A percentile compares a stretch with the other conserved stretches of the same genome.
Evolutionary conservation across 1,140 invertebrate species (phyloP).

Genomic region (Brachionus asplanchnoidis): DNA sequence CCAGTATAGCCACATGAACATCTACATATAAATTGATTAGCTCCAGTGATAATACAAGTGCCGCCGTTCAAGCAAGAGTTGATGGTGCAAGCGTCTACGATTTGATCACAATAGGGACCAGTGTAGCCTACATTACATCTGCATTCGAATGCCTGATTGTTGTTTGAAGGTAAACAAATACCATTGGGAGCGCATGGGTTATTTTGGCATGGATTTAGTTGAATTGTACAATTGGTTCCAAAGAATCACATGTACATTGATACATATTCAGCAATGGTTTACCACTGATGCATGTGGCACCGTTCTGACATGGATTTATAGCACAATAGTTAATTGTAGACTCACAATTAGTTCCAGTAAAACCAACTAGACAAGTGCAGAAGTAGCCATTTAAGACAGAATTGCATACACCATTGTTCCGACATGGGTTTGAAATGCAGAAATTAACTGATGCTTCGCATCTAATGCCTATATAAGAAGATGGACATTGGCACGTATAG

Average conservation of each 20-base stretch:
- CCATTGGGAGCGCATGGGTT: conserved; percentile 26
- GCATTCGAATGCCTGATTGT: conserved; percentile 59
- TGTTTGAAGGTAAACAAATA: not conserved
- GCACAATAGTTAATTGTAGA: not conserved
- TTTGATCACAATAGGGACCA: conserved; percentile 71
- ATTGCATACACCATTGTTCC: conserved; percentile 34
- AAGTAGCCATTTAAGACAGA: conserved; percentile 4
- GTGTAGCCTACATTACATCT: conserved; percentile 82
- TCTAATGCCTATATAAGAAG: conserved; percentile 42
- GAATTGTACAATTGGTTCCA: conserved; percentile 42
- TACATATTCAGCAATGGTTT: not conserved
- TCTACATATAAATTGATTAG: conserved; percentile 45
- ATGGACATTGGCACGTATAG: conserved; percentile 43
- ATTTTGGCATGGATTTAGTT: conserved; percentile 39
- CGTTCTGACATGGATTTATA: conserved; percentile 40
- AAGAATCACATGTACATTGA: conserved; percentile 40
- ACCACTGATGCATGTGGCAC: conserved; percentile 33
- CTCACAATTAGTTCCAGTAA: conserved; percentile 3
- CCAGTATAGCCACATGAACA: conserved; percentile 51
- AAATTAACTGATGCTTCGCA: conserved; percentile 41
- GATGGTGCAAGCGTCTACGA: conserved; percentile 71
- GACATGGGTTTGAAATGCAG: conserved; percentile 26
- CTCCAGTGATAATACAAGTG: conserved; percentile 63
- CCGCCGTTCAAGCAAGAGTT: conserved; percentile 84
- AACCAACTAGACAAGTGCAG: conserved; percentile 13